A percentile compares a stretch with the other conserved stretches of the same genome.
Conservation (phyloP, 2,888 invertebrate genomes). For the Eilema depressum region DNA sequence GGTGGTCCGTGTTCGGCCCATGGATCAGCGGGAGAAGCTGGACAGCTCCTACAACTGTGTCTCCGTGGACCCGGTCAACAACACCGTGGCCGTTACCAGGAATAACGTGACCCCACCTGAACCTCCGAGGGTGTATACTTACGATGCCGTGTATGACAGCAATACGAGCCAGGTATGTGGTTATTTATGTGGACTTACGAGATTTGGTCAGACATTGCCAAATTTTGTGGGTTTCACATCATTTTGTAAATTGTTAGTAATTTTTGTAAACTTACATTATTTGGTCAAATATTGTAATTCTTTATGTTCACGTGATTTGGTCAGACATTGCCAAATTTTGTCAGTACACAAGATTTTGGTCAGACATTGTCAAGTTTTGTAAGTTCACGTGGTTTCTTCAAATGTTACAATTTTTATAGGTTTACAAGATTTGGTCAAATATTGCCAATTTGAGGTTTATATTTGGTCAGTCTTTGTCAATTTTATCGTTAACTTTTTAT, state of each 20-base stretch:
- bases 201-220: neutral
- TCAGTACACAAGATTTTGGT: neutral
- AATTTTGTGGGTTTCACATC: neutral
- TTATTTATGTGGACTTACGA: neutral
- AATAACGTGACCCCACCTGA: constrained; percentile 91
- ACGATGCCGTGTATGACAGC: constrained; percentile 97
- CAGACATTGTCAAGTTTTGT: neutral
- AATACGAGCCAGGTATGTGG: constrained; percentile 92
- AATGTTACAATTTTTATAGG: no score
- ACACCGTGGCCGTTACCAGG: constrained; percentile 92
- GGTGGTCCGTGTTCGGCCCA: constrained; percentile 97
- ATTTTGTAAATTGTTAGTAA: no score
- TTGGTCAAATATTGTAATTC: neutral
- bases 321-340: neutral
- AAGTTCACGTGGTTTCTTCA: no score
- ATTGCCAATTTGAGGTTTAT: no score
- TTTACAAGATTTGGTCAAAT: no score
- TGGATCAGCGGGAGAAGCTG: constrained; percentile 94
- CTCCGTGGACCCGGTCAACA: constrained; percentile 91
- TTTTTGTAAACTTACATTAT: neutral
- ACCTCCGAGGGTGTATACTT: constrained; percentile 96
- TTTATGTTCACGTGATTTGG: neutral
- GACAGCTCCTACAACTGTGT: constrained; percentile 91
- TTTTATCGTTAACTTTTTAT: neutral
- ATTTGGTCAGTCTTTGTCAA: neutral